Conservation (phyloP, 2,888 invertebrate genomes). For the Octodonta nipae region DNA sequence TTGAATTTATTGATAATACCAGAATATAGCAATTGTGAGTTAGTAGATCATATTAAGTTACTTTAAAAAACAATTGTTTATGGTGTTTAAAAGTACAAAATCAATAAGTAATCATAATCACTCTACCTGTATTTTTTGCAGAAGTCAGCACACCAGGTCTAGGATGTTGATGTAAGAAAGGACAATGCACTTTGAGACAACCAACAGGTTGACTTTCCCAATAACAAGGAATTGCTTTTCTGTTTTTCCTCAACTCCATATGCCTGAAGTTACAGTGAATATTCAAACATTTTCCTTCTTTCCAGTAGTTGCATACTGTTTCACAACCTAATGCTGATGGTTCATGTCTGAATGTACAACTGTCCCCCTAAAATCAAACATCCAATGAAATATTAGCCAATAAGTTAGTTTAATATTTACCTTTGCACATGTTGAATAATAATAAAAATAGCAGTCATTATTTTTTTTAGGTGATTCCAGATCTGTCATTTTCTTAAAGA, state of each 20-base stretch:
- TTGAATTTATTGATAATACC: too few species aligned
- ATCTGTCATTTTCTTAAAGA: slow-evolving; percentile 36
- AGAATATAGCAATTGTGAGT: too few species aligned
- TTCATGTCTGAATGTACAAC: slow-evolving; percentile 73
- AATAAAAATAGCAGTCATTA: slow-evolving; percentile 81
- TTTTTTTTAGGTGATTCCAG: slow-evolving; percentile 63
- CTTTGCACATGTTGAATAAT: slow-evolving; percentile 75
- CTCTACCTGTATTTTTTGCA: too few species aligned
- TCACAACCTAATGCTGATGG: slow-evolving; percentile 71
- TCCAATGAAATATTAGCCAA: neutral
- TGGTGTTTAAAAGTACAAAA: too few species aligned
- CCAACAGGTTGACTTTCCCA: slow-evolving; percentile 79
- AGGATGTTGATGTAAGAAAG: slow-evolving; percentile 56
- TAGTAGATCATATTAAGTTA: too few species aligned
- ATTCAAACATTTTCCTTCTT: slow-evolving; percentile 65
- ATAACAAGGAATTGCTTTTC: slow-evolving; percentile 70
- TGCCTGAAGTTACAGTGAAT: slow-evolving; percentile 70
- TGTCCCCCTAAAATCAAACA: slow-evolving; percentile 50
- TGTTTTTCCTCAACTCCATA: slow-evolving; percentile 74
- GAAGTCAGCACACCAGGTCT: slow-evolving; percentile 23
- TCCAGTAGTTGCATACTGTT: slow-evolving; percentile 69
- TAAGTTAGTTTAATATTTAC: slow-evolving; percentile 36
- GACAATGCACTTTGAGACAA: slow-evolving; percentile 73
- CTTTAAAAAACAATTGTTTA: too few species aligned
- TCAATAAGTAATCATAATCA: too few species aligned